Percentiles rank a stretch among this genome's conserved stretches.
These are phyloP conservation scores for Puntigrus tetrazona DNA, from an alignment of 2,113 vertebrate species.

Conservation along the genomic window DNA sequence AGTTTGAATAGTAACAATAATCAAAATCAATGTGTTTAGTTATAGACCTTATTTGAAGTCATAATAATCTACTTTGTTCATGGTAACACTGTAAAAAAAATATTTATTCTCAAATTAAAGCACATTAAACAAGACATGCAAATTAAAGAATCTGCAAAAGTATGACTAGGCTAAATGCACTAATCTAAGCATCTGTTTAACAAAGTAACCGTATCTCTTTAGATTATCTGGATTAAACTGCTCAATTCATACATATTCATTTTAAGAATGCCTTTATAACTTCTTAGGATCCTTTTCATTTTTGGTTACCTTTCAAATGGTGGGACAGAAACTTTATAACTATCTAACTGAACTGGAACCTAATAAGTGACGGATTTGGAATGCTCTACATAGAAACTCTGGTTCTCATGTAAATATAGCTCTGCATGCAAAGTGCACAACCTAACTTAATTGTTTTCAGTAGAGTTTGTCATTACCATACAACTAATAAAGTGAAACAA, in stretches of 20 bases:
- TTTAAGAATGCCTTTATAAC: no score
- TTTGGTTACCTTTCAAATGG: no score
- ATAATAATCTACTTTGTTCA: background rate
- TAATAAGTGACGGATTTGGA: background rate
- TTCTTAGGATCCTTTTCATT: no score
- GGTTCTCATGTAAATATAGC: background rate
- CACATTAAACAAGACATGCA: no score
- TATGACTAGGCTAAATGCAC: no score
- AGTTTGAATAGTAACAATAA: background rate
- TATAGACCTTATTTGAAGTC: background rate
- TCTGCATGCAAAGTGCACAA: background rate
- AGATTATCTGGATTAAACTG: no score
- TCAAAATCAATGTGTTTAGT: background rate
- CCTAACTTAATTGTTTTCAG: background rate
- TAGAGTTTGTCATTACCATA: background rate
- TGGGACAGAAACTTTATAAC: no score
- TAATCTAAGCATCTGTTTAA: no score
- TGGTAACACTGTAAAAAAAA: background rate
- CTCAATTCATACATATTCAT: no score
- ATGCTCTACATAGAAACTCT: background rate
- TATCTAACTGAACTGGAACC: background rate
- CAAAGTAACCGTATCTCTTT: no score
- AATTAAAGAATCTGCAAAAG: no score
- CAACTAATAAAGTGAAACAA: background rate
- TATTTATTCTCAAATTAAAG: no score